Evolutionary conservation across 23 tunicate species (phyloP), one percentile per base, ranked within the genome.

Genomic region (Trididemnum clinides): DNA sequence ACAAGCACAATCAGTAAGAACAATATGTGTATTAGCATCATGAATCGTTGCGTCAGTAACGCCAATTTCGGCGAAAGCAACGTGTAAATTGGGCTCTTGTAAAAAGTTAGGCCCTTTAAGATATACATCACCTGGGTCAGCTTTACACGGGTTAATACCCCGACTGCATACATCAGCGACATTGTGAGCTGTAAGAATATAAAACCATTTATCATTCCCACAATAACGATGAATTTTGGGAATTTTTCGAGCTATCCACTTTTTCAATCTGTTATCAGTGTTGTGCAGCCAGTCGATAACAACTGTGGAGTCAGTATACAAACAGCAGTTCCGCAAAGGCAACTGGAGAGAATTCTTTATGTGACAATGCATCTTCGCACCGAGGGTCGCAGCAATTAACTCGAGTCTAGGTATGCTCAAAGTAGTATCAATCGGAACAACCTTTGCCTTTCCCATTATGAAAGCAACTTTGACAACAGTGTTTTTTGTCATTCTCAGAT

Each of bases 401-500:
- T 73, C 80, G 2, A 36, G 80, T 30, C 25, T 73, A 57, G 80
- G 80, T 20, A 73, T 73, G 54, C 57, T 73, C 29, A 19, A 2
- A 20, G 29, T 39, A 38, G 57, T 73, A 1, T 28, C 10, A 2
- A 12, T 73, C 1, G 80, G 80, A 6, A 73, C 54, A 73, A 73
- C 80, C 28, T 73, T 73, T 12, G 80, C 54, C 25, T 73, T 73
- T 20, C 57, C 57, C 80, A 73, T 73, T 7, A 73, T 57, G 38
- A 73, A 73, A 27, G 80, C 54, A 36, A 73, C 57, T 2, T 19
- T 28, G 26, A 20, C 28, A 7, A 1, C 7, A 5, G 7, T 7
- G 38, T 73, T 23, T 36, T 36, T 4, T 2, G 20, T 73, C 80
- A 73, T 73, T 38, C 80, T 73, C 28, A 73, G 28, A 23, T 73